Conservation (phyloP, 2,797 vertebrate genomes). For the Lagodon rhomboides region DNA sequence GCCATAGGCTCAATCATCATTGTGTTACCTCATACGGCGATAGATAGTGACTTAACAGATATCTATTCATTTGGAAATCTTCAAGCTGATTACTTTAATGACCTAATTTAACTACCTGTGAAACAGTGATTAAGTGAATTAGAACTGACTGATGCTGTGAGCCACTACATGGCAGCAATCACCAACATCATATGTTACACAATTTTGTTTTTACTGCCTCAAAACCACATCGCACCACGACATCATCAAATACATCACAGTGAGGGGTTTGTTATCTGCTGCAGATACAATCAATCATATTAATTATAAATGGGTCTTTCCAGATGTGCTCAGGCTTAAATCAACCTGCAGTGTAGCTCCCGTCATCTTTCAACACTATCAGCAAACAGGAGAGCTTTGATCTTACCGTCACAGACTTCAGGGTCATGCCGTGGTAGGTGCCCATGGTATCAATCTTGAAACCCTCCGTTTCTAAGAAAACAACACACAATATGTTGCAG, state of each 20-base stretch:
- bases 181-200: neutral
- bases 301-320: neutral
- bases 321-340: neutral
- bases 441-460: conserved; percentile 99
- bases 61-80: too few relatives aligned
- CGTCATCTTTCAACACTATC: neutral
- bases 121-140: neutral
- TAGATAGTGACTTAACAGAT: too few relatives aligned
- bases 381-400: neutral
- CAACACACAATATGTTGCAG: neutral
- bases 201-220: neutral
- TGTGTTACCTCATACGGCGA: too few relatives aligned
- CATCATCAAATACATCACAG: neutral
- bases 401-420: conserved; percentile 99
- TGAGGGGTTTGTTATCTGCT: neutral
- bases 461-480: conserved; percentile 94
- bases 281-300: neutral
- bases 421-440: conserved; percentile 98
- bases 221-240: neutral
- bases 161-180: neutral
- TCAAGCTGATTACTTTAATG: neutral
- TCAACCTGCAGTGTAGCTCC: neutral
- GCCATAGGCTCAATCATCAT: too few relatives aligned
- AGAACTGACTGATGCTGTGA: neutral
- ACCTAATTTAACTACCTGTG: neutral